Conservation (phyloP, 2,797 vertebrate species). For the Pipistrellus kuhlii region DNA sequence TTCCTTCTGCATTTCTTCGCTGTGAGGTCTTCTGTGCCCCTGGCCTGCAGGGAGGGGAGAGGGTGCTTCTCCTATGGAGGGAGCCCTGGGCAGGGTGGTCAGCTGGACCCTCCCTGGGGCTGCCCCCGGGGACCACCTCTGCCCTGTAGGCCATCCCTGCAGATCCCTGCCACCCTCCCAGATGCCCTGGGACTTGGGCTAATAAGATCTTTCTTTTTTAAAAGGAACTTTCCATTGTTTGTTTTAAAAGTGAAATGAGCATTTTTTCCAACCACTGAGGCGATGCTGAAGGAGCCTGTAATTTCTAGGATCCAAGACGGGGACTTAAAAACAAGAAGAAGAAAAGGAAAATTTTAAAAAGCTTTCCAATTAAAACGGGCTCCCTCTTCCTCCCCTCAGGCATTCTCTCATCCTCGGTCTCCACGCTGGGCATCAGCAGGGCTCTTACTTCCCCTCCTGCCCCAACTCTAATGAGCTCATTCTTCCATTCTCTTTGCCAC, state of each 20-base stretch:
- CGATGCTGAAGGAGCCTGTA: constrained; percentile 82
- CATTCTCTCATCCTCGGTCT: constrained; percentile 54
- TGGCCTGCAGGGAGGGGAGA: constrained; percentile 64
- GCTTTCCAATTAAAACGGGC: constrained; percentile 74
- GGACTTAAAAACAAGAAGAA: constrained; percentile 77
- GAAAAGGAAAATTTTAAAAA: constrained; percentile 57
- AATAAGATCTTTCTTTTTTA: constrained; percentile 84
- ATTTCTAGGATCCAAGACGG: constrained; percentile 82
- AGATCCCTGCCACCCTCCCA: constrained; percentile 82
- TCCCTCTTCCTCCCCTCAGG: constrained; percentile 61
- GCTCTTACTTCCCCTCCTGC: background rate
- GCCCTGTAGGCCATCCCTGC: constrained; percentile 67
- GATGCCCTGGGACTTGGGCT: constrained; percentile 75
- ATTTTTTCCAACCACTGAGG: constrained; percentile 86
- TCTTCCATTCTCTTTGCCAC: background rate
- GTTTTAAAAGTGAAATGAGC: constrained; percentile 87
- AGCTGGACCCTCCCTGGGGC: background rate
- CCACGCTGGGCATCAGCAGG: background rate
- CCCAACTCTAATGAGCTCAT: background rate
- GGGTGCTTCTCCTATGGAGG: constrained; percentile 79
- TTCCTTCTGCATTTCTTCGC: constrained; percentile 84
- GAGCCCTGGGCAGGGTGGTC: constrained; percentile 49
- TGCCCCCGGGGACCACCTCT: constrained; percentile 18
- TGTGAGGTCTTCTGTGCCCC: constrained; percentile 80
- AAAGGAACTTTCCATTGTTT: constrained; percentile 86